Evolutionary conservation across 1,140 invertebrate genomes (phyloP).

Genomic region (Calliphora vicina): DNA sequence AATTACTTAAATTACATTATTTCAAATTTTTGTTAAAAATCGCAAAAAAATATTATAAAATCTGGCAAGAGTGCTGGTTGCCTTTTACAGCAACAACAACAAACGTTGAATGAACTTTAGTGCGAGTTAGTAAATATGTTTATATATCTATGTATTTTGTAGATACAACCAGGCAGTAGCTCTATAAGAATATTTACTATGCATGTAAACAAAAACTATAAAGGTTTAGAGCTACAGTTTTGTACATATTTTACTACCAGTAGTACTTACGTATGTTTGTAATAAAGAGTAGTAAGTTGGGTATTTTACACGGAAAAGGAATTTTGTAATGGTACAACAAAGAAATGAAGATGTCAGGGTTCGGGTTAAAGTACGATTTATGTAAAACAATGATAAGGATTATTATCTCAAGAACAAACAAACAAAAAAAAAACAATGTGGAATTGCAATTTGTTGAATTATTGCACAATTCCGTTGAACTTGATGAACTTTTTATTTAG

Average conservation of each 20-base stretch:
- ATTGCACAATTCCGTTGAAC: too few species aligned
- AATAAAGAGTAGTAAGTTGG: not conserved
- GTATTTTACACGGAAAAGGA: not conserved
- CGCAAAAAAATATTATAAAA: too few species aligned
- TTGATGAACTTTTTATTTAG: too few species aligned
- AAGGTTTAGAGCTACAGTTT: not conserved
- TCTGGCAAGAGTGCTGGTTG: too few species aligned
- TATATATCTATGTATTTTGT: not conserved
- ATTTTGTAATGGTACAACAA: not conserved
- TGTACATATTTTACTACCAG: not conserved
- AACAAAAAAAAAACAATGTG: too few species aligned
- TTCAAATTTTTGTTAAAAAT: too few species aligned
- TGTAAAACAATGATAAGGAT: too few species aligned
- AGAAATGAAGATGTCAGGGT: not conserved
- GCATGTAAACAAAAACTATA: not conserved
- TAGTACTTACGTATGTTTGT: too few species aligned
- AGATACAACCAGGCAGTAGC: not conserved
- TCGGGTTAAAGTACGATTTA: not conserved
- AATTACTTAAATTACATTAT: too few species aligned
- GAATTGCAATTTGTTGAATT: too few species aligned
- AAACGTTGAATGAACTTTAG: constrained; percentile 13
- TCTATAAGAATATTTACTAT: not conserved
- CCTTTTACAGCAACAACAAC: not conserved
- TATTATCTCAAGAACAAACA: too few species aligned
- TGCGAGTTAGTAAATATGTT: not conserved